These are phyloP conservation scores for Pangasianodon gigas DNA, from an alignment of 2,113 vertebrate genomes.

Conservation along the genomic window DNA sequence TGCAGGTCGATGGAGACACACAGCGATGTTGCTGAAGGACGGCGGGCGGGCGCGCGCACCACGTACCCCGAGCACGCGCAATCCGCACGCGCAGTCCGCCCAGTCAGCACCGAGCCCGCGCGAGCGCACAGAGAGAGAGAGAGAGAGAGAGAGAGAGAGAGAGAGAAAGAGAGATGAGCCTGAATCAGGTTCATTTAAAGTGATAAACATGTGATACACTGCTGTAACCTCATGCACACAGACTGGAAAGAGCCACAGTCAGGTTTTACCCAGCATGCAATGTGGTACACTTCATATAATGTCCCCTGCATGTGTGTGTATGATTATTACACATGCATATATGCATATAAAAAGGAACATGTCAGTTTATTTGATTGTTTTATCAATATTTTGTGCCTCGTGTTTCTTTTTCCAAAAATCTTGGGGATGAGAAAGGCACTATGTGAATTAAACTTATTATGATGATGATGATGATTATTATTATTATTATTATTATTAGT, in stretches of 20 bases:
- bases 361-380: not conserved
- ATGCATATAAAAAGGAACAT: not conserved
- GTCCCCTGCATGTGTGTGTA: not conserved
- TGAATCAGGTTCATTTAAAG: not conserved
- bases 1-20: conserved; percentile 37
- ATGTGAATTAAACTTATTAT: not conserved
- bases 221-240: not conserved
- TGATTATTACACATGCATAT: not conserved
- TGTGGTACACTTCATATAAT: not conserved
- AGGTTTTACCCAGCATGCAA: not conserved
- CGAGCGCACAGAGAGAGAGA: not conserved
- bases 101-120: conserved; percentile 37
- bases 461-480: not conserved
- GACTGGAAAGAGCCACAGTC: not conserved
- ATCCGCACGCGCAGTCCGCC: conserved; percentile 15
- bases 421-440: not conserved
- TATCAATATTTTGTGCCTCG: not conserved
- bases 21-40: conserved; percentile 41
- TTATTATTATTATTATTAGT: not conserved
- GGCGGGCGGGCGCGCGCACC: conserved; percentile 42
- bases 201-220: not conserved
- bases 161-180: not conserved
- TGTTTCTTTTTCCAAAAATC: not conserved
- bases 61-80: conserved; percentile 44
- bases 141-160: conserved; percentile 7